Evolutionary conservation across 2,113 vertebrate species (phyloP).

Genomic region (Elanoides forficatus): DNA sequence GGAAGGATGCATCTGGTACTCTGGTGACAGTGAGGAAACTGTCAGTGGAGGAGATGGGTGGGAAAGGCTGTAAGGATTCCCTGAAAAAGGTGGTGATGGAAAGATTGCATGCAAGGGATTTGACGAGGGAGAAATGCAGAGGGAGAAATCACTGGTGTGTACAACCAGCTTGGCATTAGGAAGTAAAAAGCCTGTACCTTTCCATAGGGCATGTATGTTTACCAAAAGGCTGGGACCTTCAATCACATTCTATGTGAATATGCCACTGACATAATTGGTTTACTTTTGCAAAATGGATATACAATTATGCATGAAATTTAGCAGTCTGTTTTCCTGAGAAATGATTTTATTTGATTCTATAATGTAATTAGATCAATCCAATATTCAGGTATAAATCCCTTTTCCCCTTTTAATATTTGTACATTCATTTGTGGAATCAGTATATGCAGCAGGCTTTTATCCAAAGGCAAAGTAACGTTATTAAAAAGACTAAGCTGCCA

Average conservation of each 20-base stretch:
- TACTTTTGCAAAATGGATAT: not conserved
- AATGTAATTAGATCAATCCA: not conserved
- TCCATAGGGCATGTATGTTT: not conserved
- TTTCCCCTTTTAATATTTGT: slow-evolving; percentile 41
- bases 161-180: not conserved
- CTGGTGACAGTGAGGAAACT: not conserved
- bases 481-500: slow-evolving; percentile 42
- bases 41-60: not conserved
- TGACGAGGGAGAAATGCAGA: not conserved
- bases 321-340: not conserved
- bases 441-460: not conserved
- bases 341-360: not conserved
- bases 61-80: not conserved
- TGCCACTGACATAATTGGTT: not conserved
- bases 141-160: not conserved
- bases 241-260: not conserved
- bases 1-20: not conserved
- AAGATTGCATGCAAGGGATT: not conserved
- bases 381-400: slow-evolving; percentile 31
- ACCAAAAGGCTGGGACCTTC: not conserved
- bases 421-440: not conserved
- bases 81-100: not conserved
- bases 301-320: not conserved
- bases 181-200: not conserved
- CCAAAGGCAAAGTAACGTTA: slow-evolving; percentile 42